phyloP scores from a whole-genome alignment of 1,140 invertebrate genomes.

The Neodiprion virginianus region DNA sequence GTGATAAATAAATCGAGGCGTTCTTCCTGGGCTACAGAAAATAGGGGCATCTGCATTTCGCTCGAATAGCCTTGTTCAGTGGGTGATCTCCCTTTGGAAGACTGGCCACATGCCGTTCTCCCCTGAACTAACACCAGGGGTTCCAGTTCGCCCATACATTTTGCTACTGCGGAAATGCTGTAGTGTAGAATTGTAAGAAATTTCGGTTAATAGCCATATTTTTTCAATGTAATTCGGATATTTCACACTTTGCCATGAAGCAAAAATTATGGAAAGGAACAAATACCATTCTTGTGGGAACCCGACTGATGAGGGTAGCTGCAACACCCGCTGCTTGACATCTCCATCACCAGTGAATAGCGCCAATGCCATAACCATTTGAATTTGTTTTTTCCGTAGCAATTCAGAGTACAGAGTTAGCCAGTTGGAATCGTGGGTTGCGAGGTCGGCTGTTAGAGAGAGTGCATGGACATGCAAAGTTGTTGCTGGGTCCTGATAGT shows the following conservation, averaged over 20 bases:
- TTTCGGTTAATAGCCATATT: neutral
- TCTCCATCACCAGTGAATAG: slow-evolving; percentile 58
- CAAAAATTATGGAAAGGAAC: slow-evolving; percentile 6
- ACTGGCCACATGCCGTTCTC: slow-evolving; percentile 32
- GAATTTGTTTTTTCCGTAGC: slow-evolving; percentile 59
- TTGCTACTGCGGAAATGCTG: slow-evolving; percentile 54
- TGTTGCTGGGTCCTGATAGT: slow-evolving; percentile 49
- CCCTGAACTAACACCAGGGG: slow-evolving; percentile 51
- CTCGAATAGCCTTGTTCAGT: slow-evolving; percentile 13
- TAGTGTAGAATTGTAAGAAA: slow-evolving; percentile 9
- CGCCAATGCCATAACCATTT: slow-evolving; percentile 62
- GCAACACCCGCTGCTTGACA: slow-evolving; percentile 60
- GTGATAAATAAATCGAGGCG: slow-evolving; percentile 62
- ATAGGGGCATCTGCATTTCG: slow-evolving; percentile 42
- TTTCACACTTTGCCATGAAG: neutral
- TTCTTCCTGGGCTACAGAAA: slow-evolving; percentile 59
- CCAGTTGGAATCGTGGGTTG: slow-evolving; percentile 57
- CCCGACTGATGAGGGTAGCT: slow-evolving; percentile 52
- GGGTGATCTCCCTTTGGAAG: slow-evolving; percentile 24
- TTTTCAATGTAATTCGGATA: too few relatives aligned
- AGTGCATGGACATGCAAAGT: slow-evolving; percentile 60
- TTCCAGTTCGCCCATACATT: slow-evolving; percentile 60
- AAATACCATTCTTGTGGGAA: slow-evolving; percentile 57
- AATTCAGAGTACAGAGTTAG: slow-evolving; percentile 56
- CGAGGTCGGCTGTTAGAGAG: slow-evolving; percentile 57